phyloP scores from a whole-genome alignment of 2,797 vertebrate species.

The Nyctalus aviator region DNA sequence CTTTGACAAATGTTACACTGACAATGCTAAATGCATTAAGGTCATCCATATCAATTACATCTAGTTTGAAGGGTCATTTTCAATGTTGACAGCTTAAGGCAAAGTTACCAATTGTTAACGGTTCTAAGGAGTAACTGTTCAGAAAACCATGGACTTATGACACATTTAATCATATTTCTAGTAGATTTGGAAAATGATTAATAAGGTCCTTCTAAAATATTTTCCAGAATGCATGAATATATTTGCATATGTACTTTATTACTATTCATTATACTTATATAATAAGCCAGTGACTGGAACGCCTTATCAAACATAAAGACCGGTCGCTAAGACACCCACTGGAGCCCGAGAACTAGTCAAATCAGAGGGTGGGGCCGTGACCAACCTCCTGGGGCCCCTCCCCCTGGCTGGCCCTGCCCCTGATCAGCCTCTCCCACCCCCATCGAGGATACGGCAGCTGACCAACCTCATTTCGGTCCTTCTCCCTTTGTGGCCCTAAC shows the following conservation, averaged over 20 bases:
- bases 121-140: neutral
- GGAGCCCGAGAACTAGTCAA: fast-evolving
- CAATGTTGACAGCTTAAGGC: slow-evolving; percentile 61
- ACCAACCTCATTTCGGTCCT: no score
- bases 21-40: slow-evolving; percentile 54
- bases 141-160: neutral
- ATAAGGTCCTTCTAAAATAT: neutral
- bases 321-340: no score
- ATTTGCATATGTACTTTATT: slow-evolving; percentile 7
- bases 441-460: fast-evolving
- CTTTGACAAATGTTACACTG: slow-evolving; percentile 54
- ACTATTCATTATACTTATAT: neutral
- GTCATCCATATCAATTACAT: slow-evolving; percentile 46
- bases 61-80: slow-evolving; percentile 68
- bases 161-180: neutral
- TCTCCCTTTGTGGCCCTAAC: no score
- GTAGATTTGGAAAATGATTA: neutral
- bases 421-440: no score
- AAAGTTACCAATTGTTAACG: slow-evolving; percentile 46
- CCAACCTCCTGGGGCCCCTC: no score
- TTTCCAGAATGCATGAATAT: neutral
- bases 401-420: no score
- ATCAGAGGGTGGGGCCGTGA: no score
- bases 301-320: no score
- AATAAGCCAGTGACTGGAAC: no score